These are phyloP conservation scores for Temnothorax nylanderi DNA, from an alignment of 1,140 invertebrate genomes.

Conservation along the genomic window DNA sequence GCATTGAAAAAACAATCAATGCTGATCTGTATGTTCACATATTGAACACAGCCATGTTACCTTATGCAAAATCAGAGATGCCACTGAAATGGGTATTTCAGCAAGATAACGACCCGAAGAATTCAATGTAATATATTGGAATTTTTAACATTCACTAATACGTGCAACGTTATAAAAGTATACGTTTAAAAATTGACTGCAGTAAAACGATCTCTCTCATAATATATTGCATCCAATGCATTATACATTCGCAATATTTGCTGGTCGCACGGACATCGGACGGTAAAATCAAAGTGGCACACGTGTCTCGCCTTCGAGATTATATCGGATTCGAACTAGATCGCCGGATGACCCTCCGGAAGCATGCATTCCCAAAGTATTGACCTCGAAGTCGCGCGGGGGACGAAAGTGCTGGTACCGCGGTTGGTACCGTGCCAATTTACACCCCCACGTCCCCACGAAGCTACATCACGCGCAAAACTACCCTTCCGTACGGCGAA, in stretches of 20 bases:
- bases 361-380: slow-evolving; percentile 52
- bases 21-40: too few relatives aligned
- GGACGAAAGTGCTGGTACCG: slow-evolving; percentile 74
- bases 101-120: too few relatives aligned
- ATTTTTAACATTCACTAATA: not conserved
- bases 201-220: not conserved
- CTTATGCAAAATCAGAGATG: too few relatives aligned
- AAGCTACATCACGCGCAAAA: slow-evolving; percentile 72
- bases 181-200: not conserved
- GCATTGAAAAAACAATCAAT: too few relatives aligned
- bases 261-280: not conserved
- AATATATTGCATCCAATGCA: slow-evolving; percentile 1
- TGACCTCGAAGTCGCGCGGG: slow-evolving; percentile 50
- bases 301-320: slow-evolving; percentile 35
- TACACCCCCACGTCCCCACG: slow-evolving; percentile 63
- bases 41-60: too few relatives aligned
- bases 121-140: not conserved
- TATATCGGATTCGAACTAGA: slow-evolving; percentile 37
- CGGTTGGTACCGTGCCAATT: slow-evolving; percentile 74
- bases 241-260: slow-evolving; percentile 45
- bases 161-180: not conserved
- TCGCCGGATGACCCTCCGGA: slow-evolving; percentile 34
- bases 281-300: slow-evolving; percentile 26
- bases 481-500: slow-evolving; percentile 18
- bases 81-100: too few relatives aligned